phyloP scores from a whole-genome alignment of 2,113 vertebrate species.

The Hemibagrus wyckioides region DNA sequence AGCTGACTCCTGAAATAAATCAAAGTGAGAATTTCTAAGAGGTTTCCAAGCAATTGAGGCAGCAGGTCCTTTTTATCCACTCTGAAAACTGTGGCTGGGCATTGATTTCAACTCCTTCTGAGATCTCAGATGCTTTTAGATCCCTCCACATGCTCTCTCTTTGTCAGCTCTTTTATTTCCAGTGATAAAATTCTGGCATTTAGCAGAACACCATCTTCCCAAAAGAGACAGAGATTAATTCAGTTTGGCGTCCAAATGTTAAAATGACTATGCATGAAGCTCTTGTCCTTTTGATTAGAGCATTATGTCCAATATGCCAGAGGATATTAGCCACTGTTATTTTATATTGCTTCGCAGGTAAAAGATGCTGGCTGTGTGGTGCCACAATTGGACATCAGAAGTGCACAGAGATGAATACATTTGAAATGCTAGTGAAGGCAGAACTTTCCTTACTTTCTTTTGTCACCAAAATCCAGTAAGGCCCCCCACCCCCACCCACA shows the following conservation, averaged over 20 bases:
- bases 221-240: conserved; percentile 69
- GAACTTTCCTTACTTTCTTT: conserved; percentile 50
- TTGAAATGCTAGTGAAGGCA: conserved; percentile 63
- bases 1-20: conserved; percentile 76
- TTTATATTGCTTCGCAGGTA: conserved; percentile 60
- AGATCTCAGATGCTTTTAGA: conserved; percentile 84
- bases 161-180: conserved; percentile 69
- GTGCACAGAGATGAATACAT: conserved; percentile 57
- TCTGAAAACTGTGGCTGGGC: conserved; percentile 77
- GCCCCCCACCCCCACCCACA: neutral
- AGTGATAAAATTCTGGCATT: conserved; percentile 79
- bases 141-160: conserved; percentile 51
- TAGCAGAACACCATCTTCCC: conserved; percentile 69
- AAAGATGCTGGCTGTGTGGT: conserved; percentile 38
- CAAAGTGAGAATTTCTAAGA: conserved; percentile 84
- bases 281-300: conserved; percentile 56
- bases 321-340: conserved; percentile 57
- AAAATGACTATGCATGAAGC: conserved; percentile 60
- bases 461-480: conserved; percentile 58
- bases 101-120: conserved; percentile 86
- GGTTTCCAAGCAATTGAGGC: conserved; percentile 83
- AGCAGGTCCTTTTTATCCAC: conserved; percentile 81
- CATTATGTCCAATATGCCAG: conserved; percentile 48
- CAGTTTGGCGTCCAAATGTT: conserved; percentile 69
- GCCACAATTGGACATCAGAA: conserved; percentile 21